Evolutionary conservation across 2,113 vertebrate genomes (phyloP).

Genomic region (Progne subis): DNA sequence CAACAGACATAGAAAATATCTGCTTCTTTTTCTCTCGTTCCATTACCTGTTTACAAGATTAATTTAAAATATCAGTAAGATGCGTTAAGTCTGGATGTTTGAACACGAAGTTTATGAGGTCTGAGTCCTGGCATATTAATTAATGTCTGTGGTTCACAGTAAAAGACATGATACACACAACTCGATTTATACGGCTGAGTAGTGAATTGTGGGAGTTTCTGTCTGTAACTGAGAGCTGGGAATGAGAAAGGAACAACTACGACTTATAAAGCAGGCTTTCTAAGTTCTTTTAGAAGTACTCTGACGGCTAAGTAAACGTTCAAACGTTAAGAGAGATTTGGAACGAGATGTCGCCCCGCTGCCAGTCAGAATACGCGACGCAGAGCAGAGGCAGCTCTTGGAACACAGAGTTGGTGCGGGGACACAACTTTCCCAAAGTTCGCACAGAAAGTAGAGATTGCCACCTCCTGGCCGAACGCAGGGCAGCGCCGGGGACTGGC

Average conservation of each 20-base stretch:
- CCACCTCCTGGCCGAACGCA: constrained; percentile 53
- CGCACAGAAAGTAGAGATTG: constrained; percentile 49
- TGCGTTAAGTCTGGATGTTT: background rate
- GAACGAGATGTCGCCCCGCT: background rate
- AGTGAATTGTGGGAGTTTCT: background rate
- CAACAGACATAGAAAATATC: background rate
- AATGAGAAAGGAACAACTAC: background rate
- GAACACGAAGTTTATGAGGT: background rate
- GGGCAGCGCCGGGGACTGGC: background rate
- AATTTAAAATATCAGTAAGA: constrained; percentile 16
- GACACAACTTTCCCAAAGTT: background rate
- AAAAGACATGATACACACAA: background rate
- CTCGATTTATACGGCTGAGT: accelerated
- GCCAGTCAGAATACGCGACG: background rate
- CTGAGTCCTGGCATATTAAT: background rate
- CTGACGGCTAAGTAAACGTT: constrained; percentile 5
- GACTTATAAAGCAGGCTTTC: background rate
- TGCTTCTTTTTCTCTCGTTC: background rate
- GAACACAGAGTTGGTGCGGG: background rate
- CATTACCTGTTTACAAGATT: constrained; percentile 13
- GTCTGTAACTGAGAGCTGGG: background rate
- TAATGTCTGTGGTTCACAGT: background rate
- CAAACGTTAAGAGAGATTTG: constrained; percentile 7
- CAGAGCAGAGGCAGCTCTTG: background rate
- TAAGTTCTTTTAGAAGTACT: constrained; percentile 33